Conservation (phyloP, 2,888 invertebrate genomes). For the Drosophila quinaria region DNA sequence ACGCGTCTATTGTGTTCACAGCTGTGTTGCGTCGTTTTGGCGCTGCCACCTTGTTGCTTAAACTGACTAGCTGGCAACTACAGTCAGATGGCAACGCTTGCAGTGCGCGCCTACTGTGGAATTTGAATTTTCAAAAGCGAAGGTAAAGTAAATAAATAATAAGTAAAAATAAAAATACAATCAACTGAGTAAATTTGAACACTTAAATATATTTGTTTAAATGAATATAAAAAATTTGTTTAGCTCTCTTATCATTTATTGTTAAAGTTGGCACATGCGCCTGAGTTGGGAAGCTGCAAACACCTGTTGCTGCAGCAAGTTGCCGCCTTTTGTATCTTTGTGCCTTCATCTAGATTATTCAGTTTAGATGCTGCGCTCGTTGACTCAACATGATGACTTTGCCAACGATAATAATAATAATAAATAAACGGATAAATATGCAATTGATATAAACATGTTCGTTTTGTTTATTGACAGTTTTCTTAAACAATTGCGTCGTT, state of each 20-base stretch:
- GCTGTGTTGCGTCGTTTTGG: background rate
- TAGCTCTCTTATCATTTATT: background rate
- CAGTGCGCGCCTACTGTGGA: constrained; percentile 3
- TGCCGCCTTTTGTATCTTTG: constrained; percentile 31
- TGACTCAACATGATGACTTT: constrained; percentile 47
- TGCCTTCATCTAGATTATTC: constrained; percentile 43
- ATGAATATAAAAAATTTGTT: background rate
- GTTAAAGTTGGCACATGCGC: constrained; percentile 51
- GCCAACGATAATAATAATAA: constrained; percentile 9
- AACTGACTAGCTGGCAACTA: constrained; percentile 1
- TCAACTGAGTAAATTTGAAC: background rate
- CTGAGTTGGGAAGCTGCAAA: constrained; percentile 89
- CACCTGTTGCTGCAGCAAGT: constrained; percentile 57
- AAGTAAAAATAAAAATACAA: background rate
- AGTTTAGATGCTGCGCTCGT: constrained; percentile 62
- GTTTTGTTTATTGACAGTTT: constrained; percentile 25
- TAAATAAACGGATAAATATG: constrained; percentile 1
- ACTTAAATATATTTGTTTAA: background rate
- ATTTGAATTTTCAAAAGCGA: background rate
- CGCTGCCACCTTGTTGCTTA: constrained; percentile 34
- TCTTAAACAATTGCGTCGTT: constrained; percentile 20
- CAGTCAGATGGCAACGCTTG: background rate
- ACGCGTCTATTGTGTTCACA: background rate
- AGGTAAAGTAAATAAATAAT: background rate
- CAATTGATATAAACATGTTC: constrained; percentile 33